Evolutionary conservation across 2,797 vertebrate genomes (phyloP).

Genomic region (Coregonus sp.): DNA sequence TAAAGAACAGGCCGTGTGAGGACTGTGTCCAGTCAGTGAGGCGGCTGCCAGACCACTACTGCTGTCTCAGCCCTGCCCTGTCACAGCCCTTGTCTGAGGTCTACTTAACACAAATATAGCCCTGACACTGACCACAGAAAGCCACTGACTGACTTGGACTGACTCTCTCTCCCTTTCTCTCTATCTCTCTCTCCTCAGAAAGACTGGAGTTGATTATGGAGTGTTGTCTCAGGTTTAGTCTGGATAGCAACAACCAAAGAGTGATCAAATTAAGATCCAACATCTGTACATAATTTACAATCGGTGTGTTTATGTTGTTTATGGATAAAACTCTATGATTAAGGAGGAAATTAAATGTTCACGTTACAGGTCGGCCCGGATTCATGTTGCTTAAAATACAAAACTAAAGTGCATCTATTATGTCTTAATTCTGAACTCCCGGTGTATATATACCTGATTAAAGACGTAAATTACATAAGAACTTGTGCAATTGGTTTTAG

Average conservation of each 20-base stretch:
- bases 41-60: slow-evolving; percentile 53
- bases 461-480: neutral
- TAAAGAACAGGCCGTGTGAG: neutral
- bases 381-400: slow-evolving; percentile 51
- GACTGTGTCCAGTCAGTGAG: slow-evolving; percentile 37
- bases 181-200: slow-evolving; percentile 6
- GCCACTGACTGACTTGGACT: neutral
- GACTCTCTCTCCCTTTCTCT: slow-evolving; percentile 1
- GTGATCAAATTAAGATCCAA: too few species aligned
- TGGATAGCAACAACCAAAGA: slow-evolving; percentile 19
- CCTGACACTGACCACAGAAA: slow-evolving; percentile 3
- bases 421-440: neutral
- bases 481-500: neutral
- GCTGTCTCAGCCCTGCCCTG: slow-evolving; percentile 44
- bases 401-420: neutral
- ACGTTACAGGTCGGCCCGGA: slow-evolving; percentile 46
- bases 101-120: slow-evolving; percentile 13
- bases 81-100: slow-evolving; percentile 19
- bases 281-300: too few species aligned
- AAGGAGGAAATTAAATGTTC: slow-evolving; percentile 71
- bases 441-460: neutral
- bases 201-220: slow-evolving; percentile 40
- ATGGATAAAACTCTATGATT: too few species aligned
- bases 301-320: too few species aligned
- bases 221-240: slow-evolving; percentile 63